A percentile compares a stretch with the other conserved stretches of the same genome.
Evolutionary conservation across 2,797 vertebrate species (phyloP).

Genomic region (Crocidura indochinensis): DNA sequence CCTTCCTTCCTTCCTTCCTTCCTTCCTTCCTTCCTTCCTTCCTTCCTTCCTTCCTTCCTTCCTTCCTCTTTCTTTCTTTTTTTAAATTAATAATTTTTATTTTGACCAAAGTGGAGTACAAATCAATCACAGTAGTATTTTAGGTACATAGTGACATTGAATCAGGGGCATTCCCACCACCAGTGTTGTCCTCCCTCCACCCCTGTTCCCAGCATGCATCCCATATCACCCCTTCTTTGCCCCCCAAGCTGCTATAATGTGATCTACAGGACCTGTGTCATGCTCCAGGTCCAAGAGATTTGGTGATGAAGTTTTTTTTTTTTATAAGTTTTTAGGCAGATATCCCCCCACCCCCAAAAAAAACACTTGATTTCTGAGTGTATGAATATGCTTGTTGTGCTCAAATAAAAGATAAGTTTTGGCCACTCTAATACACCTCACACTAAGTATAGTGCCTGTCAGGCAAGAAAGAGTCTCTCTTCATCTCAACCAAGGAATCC

Average conservation of each 20-base stretch:
- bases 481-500: neutral
- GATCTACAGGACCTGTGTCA: neutral
- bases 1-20: slow-evolving; percentile 20
- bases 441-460: neutral
- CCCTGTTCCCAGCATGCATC: too few relatives aligned
- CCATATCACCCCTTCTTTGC: too few relatives aligned
- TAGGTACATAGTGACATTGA: too few relatives aligned
- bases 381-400: neutral
- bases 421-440: neutral
- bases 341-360: neutral
- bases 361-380: slow-evolving; percentile 28
- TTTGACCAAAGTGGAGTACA: too few relatives aligned
- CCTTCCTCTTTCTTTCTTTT: too few relatives aligned
- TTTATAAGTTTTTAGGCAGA: slow-evolving; percentile 1
- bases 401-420: neutral
- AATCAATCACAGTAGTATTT: too few relatives aligned
- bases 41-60: too few relatives aligned
- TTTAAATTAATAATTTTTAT: too few relatives aligned
- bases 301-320: slow-evolving; percentile 58
- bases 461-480: too few relatives aligned
- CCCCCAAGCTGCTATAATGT: neutral
- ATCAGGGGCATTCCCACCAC: too few relatives aligned
- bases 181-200: too few relatives aligned
- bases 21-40: too few relatives aligned
- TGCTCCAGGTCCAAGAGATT: neutral